phyloP scores from a whole-genome alignment of 2,797 vertebrate species.

The Acanthurus leucopareius region DNA sequence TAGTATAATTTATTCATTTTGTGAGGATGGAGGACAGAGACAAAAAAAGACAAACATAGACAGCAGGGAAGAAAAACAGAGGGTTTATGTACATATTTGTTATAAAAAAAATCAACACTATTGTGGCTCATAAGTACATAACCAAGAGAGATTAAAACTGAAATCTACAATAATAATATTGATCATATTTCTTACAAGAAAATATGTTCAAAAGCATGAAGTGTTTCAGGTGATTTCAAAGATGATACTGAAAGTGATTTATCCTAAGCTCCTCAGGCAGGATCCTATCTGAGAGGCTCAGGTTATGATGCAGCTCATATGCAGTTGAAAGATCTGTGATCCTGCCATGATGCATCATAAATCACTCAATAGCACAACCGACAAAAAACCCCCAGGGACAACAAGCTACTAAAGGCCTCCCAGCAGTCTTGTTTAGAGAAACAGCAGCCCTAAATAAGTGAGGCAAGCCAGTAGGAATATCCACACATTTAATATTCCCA shows the following conservation, averaged over 20 bases:
- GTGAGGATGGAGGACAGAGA: conserved; percentile 23
- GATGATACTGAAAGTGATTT: conserved; percentile 44
- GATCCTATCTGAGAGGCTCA: conserved; percentile 45
- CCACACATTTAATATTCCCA: conserved; percentile 51
- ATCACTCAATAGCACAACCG: conserved; percentile 52
- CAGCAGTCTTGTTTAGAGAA: conserved; percentile 50
- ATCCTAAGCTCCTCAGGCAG: conserved; percentile 32
- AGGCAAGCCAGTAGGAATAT: conserved; percentile 32
- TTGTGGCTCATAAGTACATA: not conserved
- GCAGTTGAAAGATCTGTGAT: conserved; percentile 53
- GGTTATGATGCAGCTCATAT: conserved; percentile 44
- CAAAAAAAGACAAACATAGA: conserved; percentile 8
- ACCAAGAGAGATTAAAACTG: not conserved
- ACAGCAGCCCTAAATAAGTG: conserved; percentile 45
- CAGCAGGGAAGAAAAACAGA: not conserved
- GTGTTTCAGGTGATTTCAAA: conserved; percentile 45
- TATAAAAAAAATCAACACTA: not conserved
- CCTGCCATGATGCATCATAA: conserved; percentile 52
- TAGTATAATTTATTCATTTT: conserved; percentile 56
- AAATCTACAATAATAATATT: not conserved
- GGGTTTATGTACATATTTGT: not conserved
- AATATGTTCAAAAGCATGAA: conserved; percentile 32
- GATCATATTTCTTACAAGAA: not conserved
- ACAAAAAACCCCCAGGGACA: conserved; percentile 56
- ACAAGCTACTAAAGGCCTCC: conserved; percentile 53